These are phyloP conservation scores for Agrilus cyanescens DNA, from an alignment of 2,888 invertebrate species.

Conservation along the genomic window DNA sequence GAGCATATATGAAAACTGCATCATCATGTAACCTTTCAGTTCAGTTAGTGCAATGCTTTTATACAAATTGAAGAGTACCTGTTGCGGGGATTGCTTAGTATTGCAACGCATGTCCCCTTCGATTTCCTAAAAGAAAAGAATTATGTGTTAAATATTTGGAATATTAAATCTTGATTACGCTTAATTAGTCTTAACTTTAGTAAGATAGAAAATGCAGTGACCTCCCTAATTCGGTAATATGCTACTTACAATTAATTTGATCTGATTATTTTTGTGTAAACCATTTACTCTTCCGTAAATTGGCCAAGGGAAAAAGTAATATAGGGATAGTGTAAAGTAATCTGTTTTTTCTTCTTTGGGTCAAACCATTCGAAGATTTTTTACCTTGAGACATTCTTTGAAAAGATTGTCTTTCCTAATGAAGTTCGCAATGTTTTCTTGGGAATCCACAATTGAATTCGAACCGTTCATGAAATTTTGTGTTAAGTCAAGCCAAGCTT, in stretches of 20 bases:
- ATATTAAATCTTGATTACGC: too few species aligned
- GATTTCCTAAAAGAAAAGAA: conserved; percentile 15
- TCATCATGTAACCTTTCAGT: conserved; percentile 78
- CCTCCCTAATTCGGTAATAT: neutral
- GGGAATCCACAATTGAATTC: conserved; percentile 43
- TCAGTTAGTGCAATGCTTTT: conserved; percentile 70
- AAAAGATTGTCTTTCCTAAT: conserved; percentile 54
- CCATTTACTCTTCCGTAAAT: too few species aligned
- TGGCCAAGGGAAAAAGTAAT: too few species aligned
- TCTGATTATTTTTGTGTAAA: too few species aligned
- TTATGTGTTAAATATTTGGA: too few species aligned
- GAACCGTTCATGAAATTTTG: conserved; percentile 54
- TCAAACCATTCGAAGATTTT: conserved; percentile 1
- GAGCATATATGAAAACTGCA: conserved; percentile 83
- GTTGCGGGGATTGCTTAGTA: conserved; percentile 67
- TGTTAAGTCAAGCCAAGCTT: conserved; percentile 52
- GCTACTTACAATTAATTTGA: too few species aligned
- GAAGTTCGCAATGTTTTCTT: conserved; percentile 47
- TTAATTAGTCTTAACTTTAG: too few species aligned
- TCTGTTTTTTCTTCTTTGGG: neutral
- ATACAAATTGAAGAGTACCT: conserved; percentile 71
- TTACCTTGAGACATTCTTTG: conserved; percentile 54
- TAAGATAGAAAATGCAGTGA: too few species aligned
- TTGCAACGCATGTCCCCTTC: conserved; percentile 44
- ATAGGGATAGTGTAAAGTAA: too few species aligned